Conservation (phyloP, 2,888 invertebrate genomes). For the Parapristionchus giblindavisi region DNA sequence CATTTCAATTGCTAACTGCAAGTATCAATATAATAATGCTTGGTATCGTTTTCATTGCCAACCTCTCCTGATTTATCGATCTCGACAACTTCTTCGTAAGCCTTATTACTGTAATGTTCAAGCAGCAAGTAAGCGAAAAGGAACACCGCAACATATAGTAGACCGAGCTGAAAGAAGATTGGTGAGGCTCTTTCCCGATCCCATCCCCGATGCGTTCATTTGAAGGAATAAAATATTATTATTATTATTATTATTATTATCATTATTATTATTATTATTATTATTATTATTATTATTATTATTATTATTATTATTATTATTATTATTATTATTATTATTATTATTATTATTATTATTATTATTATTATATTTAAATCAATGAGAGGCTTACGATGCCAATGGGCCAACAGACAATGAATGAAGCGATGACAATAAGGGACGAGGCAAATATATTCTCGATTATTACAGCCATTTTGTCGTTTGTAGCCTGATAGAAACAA, state of each 20-base stretch:
- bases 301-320: background rate
- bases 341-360: background rate
- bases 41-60: background rate
- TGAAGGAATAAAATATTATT: background rate
- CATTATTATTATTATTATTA: background rate
- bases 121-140: background rate
- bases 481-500: background rate
- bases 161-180: background rate
- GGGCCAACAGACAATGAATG: background rate
- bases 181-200: no score
- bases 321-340: background rate
- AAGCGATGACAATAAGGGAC: background rate
- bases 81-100: slow-evolving; percentile 23
- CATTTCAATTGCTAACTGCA: slow-evolving; percentile 28
- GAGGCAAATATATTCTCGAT: slow-evolving; percentile 13
- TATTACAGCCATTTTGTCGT: background rate
- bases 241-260: background rate
- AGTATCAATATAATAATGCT: background rate
- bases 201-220: no score
- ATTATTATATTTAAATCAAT: background rate
- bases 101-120: slow-evolving; percentile 8
- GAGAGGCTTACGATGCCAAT: background rate
- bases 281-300: background rate
- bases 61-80: slow-evolving; percentile 32
- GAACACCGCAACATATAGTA: slow-evolving; percentile 3